These are phyloP conservation scores for Camelus dromedarius DNA, from an alignment of 2,113 vertebrate genomes.

Conservation along the genomic window DNA sequence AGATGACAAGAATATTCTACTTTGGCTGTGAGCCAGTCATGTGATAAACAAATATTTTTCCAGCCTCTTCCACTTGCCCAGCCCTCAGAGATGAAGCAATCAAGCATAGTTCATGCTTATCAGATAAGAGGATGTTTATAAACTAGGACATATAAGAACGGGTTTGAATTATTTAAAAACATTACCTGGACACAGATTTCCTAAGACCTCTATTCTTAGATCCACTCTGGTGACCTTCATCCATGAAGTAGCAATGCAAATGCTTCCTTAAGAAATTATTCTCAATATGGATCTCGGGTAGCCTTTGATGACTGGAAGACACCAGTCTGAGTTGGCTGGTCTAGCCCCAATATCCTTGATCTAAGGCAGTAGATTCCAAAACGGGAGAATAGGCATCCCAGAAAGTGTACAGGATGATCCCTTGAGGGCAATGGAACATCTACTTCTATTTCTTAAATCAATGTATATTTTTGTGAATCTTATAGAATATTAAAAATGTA, in stretches of 20 bases:
- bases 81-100: background rate
- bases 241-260: background rate
- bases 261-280: background rate
- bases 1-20: background rate
- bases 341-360: background rate
- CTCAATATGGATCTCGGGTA: background rate
- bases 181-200: background rate
- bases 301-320: background rate
- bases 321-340: background rate
- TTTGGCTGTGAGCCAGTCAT: background rate
- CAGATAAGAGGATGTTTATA: background rate
- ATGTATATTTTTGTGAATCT: background rate
- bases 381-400: background rate
- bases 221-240: background rate
- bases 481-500: slow-evolving; percentile 28
- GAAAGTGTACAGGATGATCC: background rate
- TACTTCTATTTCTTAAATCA: background rate
- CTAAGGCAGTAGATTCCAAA: background rate
- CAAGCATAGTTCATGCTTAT: background rate
- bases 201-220: background rate
- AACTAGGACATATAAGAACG: background rate
- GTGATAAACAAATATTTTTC: slow-evolving; percentile 46
- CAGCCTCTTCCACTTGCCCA: background rate
- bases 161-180: background rate
- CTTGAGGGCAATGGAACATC: background rate